Evolutionary conservation across 2,113 vertebrate genomes (phyloP).

Genomic region (Myiagra hebetior): DNA sequence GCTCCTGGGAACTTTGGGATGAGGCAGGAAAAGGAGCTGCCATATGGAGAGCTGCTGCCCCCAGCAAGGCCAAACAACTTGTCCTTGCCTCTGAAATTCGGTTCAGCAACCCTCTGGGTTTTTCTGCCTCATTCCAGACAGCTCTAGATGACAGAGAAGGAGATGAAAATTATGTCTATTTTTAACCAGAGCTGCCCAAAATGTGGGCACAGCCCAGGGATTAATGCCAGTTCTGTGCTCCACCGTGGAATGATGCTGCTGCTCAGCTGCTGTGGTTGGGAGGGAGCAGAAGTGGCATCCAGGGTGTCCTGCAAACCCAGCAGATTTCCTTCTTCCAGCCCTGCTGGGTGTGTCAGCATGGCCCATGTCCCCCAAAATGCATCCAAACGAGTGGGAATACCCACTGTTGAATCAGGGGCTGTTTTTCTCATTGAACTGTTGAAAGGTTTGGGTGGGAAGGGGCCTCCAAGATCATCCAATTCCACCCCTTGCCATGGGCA

Average conservation of each 20-base stretch:
- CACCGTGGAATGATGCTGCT: not conserved
- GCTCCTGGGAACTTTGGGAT: not conserved
- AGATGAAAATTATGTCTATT: not conserved
- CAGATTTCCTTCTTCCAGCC: not conserved
- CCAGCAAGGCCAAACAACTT: not conserved
- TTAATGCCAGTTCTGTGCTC: not conserved
- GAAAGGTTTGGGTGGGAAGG: not conserved
- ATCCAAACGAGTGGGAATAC: fast-evolving
- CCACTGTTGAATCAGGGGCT: not conserved
- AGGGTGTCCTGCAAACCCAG: not conserved
- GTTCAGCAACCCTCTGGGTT: not conserved
- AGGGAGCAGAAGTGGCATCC: not conserved
- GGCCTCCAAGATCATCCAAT: not conserved
- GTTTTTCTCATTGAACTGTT: not conserved
- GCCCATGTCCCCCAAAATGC: not conserved
- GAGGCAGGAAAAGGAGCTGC: not conserved
- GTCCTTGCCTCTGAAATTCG: not conserved
- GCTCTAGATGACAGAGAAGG: not conserved
- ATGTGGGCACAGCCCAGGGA: not conserved
- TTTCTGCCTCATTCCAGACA: not conserved
- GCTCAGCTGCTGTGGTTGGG: not conserved
- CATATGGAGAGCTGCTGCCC: not conserved
- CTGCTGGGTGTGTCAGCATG: fast-evolving
- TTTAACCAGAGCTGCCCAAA: not conserved
- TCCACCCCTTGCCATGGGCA: not conserved